Evolutionary conservation across 1,140 invertebrate species (phyloP).

Genomic region (Campoletis sonorensis): DNA sequence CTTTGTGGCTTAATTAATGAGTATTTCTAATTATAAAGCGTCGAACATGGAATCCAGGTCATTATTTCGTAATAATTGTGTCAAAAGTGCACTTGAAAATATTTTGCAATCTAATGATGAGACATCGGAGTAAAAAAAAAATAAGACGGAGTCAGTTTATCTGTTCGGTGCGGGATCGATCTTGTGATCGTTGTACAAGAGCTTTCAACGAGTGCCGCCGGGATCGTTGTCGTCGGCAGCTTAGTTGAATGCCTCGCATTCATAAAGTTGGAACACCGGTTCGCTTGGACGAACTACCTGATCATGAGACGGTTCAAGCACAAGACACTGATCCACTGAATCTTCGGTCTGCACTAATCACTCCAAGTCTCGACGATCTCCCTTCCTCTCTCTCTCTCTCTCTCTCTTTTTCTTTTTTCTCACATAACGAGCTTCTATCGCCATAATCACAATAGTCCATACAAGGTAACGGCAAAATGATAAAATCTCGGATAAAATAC

Average conservation of each 20-base stretch:
- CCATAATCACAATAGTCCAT: too few species aligned
- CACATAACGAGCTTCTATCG: too few species aligned
- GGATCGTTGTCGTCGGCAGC: not conserved
- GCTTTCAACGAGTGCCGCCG: not conserved
- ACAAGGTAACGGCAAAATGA: too few species aligned
- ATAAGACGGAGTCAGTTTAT: not conserved
- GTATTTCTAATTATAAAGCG: too few species aligned
- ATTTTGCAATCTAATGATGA: too few species aligned
- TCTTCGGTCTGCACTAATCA: conserved; percentile 32
- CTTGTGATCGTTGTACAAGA: not conserved
- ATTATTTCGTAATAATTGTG: too few species aligned
- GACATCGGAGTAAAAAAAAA: too few species aligned
- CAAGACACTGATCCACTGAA: conserved; percentile 2
- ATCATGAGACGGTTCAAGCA: conserved; percentile 27
- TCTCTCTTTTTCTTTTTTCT: too few species aligned
- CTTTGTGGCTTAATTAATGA: too few species aligned
- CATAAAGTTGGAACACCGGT: conserved; percentile 40
- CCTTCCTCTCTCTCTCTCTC: conserved; percentile 1
- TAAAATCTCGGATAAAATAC: too few species aligned
- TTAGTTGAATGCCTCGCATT: conserved; percentile 35
- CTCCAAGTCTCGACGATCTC: conserved; percentile 23
- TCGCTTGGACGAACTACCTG: conserved; percentile 40
- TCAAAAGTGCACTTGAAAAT: too few species aligned
- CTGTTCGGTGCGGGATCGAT: not conserved
- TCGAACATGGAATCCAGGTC: too few species aligned